Percentiles rank a stretch among this genome's conserved stretches.
These are phyloP conservation scores for Motacilla alba DNA, from an alignment of 2,113 vertebrate genomes.

Conservation along the genomic window DNA sequence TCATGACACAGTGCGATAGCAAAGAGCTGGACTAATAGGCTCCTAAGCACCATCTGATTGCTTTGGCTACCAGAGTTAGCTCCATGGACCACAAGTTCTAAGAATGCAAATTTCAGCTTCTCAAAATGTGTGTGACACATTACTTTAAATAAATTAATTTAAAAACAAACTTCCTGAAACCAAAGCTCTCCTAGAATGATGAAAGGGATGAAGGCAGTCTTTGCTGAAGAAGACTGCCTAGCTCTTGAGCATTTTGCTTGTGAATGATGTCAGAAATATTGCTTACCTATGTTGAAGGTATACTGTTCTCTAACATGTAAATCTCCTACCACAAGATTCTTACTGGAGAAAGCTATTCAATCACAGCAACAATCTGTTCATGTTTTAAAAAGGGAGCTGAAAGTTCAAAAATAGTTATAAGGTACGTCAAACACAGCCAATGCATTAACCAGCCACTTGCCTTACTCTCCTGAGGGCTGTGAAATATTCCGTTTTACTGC, in stretches of 20 bases:
- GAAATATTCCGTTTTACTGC: not conserved
- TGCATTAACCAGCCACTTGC: constrained; percentile 3
- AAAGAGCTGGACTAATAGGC: not conserved
- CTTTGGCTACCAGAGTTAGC: not conserved
- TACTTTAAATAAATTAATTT: not conserved
- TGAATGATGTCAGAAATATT: not conserved
- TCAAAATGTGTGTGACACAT: not conserved
- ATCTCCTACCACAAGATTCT: not conserved
- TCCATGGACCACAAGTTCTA: not conserved
- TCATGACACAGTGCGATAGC: not conserved
- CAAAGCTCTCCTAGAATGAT: not conserved
- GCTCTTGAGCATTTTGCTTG: not conserved
- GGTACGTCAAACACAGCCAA: not conserved
- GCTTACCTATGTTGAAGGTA: not conserved
- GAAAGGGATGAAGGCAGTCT: not conserved
- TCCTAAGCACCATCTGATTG: not conserved
- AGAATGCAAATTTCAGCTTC: not conserved
- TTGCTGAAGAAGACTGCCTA: not conserved
- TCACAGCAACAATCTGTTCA: not conserved
- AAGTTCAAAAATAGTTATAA: constrained; percentile 15
- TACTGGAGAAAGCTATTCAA: not conserved
- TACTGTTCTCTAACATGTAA: not conserved
- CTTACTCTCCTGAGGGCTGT: not conserved
- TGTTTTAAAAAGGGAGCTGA: not conserved
- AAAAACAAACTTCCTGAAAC: not conserved